Evolutionary conservation across 2,113 vertebrate genomes (phyloP), one percentile per base, ranked within the genome.

Genomic region (Antennarius striatus): DNA sequence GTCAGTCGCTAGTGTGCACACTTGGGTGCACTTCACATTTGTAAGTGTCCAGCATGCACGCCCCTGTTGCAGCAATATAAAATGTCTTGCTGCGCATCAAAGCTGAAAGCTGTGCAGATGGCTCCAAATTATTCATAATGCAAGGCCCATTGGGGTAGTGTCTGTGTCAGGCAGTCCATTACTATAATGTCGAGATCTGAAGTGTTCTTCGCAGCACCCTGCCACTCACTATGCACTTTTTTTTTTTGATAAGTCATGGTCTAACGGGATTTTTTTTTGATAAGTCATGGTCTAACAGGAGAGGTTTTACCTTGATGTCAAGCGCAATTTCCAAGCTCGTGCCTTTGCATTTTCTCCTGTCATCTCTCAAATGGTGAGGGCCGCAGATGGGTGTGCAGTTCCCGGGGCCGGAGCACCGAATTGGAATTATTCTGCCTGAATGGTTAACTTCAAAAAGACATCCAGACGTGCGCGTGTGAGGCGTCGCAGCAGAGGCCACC

Each of bases 81-180:
- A 67, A 67, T 30, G 3, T 63, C 54, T 78, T 48, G 17, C 30
- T 5, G 40, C 65, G 73, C 81, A 82, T 85, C 81, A 81, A 68
- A 76, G 79, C 81, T 80, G 68, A 82, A 80, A 74, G 81, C 74
- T 40, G 77, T 64, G 69, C 75, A 81, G 86, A 79, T 79, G 77
- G 70, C 56, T 62, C 58, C 65, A 73, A 74, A 83, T 84, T 67
- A 83, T 85, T 54, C 73, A 84, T 86, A 86, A 88, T 86, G 75
- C 70, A 79, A 64, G 68, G 53, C 74, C 70, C 66, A 47, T 56
- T 43, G 63, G 74, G 73, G 68, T 47, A 69, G 74, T 56, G 66
- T 22, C 63, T 54, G 46, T 73, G 72, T 84, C 81, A 75, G 79
- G 72, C 75, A 75, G 64, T 81, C 75, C 82, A 82, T 84, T 84